These are phyloP conservation scores for Vespertilio murinus DNA, from an alignment of 2,797 vertebrate species.

Conservation along the genomic window DNA sequence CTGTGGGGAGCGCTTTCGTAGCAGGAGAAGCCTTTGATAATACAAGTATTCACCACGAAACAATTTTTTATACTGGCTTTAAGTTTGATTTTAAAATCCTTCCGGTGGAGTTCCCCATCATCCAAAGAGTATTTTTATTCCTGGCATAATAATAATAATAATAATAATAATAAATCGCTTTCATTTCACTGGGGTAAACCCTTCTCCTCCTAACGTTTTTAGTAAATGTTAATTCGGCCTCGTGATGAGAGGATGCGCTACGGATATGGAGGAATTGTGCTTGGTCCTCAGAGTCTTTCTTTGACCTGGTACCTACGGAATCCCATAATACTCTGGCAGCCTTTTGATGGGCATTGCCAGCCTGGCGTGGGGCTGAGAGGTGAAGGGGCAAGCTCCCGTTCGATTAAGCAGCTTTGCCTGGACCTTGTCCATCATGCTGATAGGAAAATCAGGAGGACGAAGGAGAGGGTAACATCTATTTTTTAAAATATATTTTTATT, in stretches of 20 bases:
- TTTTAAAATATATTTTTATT: not conserved
- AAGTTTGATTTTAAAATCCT: conserved; percentile 35
- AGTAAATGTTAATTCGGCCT: not conserved
- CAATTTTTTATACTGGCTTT: conserved; percentile 13
- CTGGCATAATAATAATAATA: not conserved
- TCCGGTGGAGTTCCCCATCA: not conserved
- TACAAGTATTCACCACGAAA: conserved; percentile 23
- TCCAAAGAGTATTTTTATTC: not conserved
- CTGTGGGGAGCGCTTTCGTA: conserved; percentile 16
- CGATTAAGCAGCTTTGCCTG: not conserved
- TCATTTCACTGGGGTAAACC: not conserved
- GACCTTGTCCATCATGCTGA: not conserved
- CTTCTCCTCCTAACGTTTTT: not conserved
- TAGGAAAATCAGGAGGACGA: not conserved
- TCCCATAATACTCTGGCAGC: not conserved
- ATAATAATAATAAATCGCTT: not conserved
- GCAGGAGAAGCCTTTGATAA: conserved; percentile 44
- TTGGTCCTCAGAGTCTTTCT: not conserved
- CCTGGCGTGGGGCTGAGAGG: not conserved
- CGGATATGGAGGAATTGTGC: not conserved
- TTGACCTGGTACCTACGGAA: not conserved
- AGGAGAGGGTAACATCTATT: not conserved
- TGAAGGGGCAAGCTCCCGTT: not conserved
- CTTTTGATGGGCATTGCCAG: not conserved
- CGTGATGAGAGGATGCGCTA: not conserved